Conservation (phyloP, 1,140 invertebrate species). For the Melanaphis sacchari region DNA sequence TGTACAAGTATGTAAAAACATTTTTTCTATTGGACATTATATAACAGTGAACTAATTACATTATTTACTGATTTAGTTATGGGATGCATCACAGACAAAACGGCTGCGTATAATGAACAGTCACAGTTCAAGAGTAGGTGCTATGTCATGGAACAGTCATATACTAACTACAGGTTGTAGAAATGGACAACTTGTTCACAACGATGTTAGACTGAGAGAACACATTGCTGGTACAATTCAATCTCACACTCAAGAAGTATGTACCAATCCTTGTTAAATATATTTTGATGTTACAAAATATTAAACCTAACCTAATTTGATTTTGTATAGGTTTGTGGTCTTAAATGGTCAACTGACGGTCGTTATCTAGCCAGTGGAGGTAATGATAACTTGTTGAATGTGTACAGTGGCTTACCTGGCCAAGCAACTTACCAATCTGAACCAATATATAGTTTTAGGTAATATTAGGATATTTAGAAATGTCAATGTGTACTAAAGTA, state of each 20-base stretch:
- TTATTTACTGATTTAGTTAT: conserved; percentile 68
- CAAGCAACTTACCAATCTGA: conserved; percentile 69
- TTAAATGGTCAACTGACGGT: conserved; percentile 96
- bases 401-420: conserved; percentile 77
- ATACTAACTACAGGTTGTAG: conserved; percentile 86
- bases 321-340: conserved; percentile 77
- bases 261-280: neutral
- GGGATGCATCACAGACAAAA: conserved; percentile 79
- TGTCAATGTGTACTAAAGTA: neutral
- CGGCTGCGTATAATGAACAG: conserved; percentile 75
- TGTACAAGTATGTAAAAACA: conserved; percentile 60
- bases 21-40: neutral
- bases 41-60: neutral
- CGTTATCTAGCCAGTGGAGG: conserved; percentile 92
- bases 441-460: conserved; percentile 76
- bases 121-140: conserved; percentile 82
- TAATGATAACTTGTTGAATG: conserved; percentile 92
- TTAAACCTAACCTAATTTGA: neutral
- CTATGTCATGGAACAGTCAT: conserved; percentile 90
- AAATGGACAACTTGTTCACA: conserved; percentile 89
- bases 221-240: conserved; percentile 79
- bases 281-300: neutral
- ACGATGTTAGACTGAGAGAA: conserved; percentile 90
- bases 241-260: conserved; percentile 82
- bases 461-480: conserved; percentile 53